Evolutionary conservation across 2,888 invertebrate genomes (phyloP), one percentile per base, ranked within the genome.

Genomic region (Limnephilus rhombicus): DNA sequence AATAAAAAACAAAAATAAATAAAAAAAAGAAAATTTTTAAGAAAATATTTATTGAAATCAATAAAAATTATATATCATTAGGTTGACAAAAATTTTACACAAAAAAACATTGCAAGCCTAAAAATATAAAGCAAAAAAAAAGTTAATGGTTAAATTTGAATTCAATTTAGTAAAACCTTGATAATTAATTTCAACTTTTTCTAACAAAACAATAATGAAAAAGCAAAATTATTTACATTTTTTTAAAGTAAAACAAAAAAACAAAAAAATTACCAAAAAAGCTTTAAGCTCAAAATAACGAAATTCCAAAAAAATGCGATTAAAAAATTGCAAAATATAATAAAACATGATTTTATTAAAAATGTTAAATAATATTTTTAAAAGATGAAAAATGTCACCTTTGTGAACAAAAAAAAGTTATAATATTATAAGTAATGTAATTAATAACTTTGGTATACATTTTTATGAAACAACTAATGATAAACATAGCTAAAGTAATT

Each of bases 371-470:
- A 24, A 68, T 68, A 68, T 68, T 68, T 68, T 68, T 18, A 13
- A 34, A 83, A 83, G 31, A 34, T 9, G 24, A 83, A 82, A 82
- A 82, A 82, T 31, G 83, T 31, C 37, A 31, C 83, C 37, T 31
- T 83, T 7, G 15, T 34, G 37, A 80, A 80, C 37, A 90, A 90
- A 85, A 85, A 85, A 53, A 68, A 37, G 85, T 80, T 91, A 80
- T 49, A 87, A 80, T 87, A 86, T 86, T 85, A 80, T 68, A 68
- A 68, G 80, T 68, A 68, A 68, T 80, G 89, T 91, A 93, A 92
- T 80, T 92, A 80, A 90, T 93, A 93, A 93, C 93, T 93, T 93
- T 93, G 93, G 93, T 93, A 93, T 93, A 93, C 92, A 93, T 82
- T 89, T 93, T 90, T 91, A 92, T 92, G 91, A 90, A 82, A 92